Base-by-base conservation (phyloP, 1,140 invertebrate species). In the Lepidotrigona ventralis region DNA sequence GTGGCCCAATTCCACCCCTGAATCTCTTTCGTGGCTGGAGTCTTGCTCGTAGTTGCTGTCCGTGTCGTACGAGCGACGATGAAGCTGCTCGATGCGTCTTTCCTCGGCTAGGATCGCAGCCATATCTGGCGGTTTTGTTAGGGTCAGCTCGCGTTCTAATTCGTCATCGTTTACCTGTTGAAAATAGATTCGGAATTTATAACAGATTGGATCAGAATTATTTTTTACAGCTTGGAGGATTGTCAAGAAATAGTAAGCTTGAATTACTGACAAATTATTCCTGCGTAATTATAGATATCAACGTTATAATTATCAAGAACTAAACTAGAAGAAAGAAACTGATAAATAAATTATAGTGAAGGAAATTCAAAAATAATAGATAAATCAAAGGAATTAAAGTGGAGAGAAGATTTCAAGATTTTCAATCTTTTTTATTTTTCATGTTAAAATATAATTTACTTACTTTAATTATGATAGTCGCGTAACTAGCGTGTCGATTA, bases 41-140 rank as follows among this genome's bases (percentile, higher is more conserved):
- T 94, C 93, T 73, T 94, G 93, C 69, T 94, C 93, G 81, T 94
- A 94, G 83, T 95, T 94, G 84, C 94, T 95, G 84, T 95, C 95
- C 0, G 94, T 95, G 80, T 94, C 94, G 88, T 94, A 94, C n/a
- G 94, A 95, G 14, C 94, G 94, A 54, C 94, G 93, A 83, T 95
- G 94, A 29, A 97, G 95, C 89, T 97, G 97, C 87, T 97, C 96
- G 77, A 97, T 95, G 80, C 97, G 96, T 29, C 96, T 95, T 91
- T 98, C 97, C 89, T 97, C 96, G 89, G 97, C 96, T 26, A 98
- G 93, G 91, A 98, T 96, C 39, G 96, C 95, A 39, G 96, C 96
- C 93, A 97, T 97, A 86, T 98, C 97, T 29, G 96, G 97, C n/a
- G 97, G 96, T 85, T 97, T 97, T 21, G 95, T 96, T 23, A 97